Base-by-base conservation (phyloP, 1,140 invertebrate species). In the Hetaerina americana region DNA sequence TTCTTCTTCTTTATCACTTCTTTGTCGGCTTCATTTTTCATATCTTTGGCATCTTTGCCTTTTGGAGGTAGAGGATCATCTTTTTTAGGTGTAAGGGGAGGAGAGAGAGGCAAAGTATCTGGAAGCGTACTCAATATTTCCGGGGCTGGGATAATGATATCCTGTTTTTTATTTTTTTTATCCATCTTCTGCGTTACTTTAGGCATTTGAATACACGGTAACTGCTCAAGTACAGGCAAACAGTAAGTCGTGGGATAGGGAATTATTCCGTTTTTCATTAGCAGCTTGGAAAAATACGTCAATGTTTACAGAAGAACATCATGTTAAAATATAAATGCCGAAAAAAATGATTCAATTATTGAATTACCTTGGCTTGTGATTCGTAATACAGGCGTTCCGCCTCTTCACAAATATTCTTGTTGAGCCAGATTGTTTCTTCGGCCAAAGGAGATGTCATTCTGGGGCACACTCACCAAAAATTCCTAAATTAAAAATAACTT, bases 341-440 rank as follows among this genome's bases (percentile, higher is more conserved):
- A n/a, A n/a, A n/a, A n/a, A n/a, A n/a, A n/a, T n/a, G n/a, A n/a
- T n/a, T n/a, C n/a, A 12, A 5, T 18, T 57, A 5, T 18, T 8
- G 31, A 57, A 12, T 12, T 68, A 70, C 70, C 70, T 78, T 78
- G 49, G 74, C 74, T 25, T 77, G 66, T 18, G 70, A 40, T 72
- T 75, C 75, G 26, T 77, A 74, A 68, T 77, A 78, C 12, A 74
- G 31, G 5, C 75, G 74, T 72, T 80, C 79, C 49, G 79, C 79
- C 74, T 78, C 76, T 71, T 79, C 79, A 76, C 71, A 79, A 27
- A 77, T 77, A 24, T 75, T 76, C 72, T 79, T 76, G 31, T 79
- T 75, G 66, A 78, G 75, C 79, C 79, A 80, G 2, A 80, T 75
- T 26, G 73, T 77, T 70, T 80, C 79, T 12, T 73, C 66, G 66